Base-by-base conservation (phyloP, 2,797 vertebrate species). In the Spatula versicolor region DNA sequence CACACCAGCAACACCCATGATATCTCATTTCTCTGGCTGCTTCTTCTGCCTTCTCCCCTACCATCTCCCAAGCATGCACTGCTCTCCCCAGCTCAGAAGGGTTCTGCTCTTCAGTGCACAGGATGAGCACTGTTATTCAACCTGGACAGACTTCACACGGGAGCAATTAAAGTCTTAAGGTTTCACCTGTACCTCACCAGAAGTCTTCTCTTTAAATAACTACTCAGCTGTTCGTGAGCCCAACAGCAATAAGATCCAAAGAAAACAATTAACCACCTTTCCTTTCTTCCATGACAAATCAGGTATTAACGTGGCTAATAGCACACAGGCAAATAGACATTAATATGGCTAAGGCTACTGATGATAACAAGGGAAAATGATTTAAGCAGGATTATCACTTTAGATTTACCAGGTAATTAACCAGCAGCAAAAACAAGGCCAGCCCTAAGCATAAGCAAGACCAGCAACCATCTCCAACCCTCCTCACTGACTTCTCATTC, bases 231-330 rank as follows among this genome's bases (percentile, higher is more conserved):
- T 92, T 97, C 90, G 92, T 19, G 52, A 88, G 95, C 91, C 93
- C 91, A 88, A 95, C 96, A 97, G 88, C 95, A 94, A 88, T 92
- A 96, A 95, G 88, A 69, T 91, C 77, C 93, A 97, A 96, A 97
- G 91, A 69, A 82, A 95, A 96, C 93, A 94, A 95, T 13, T 94
- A 85, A 71, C 74, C 7, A 6, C 74, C 60, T 93, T 83, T 84
- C 96, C 92, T 90, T 62, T 68, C 86, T 95, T 95, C 95, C 73
- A 52, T 83, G 82, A 73, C 71, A 97, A 93, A 96, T 96, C 93
- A 94, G 92, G 89, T 95, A 37, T 60, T 97, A 97, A 94, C 50
- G 21, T 41, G 28, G 62, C 39, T 41, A 6, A 41, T 63, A 39
- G 39, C 62, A 31, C 50, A 95, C 97, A 16, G 15, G 28, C 39